phyloP scores from a whole-genome alignment of 2,113 vertebrate species.

The Oryzias celebensis region DNA sequence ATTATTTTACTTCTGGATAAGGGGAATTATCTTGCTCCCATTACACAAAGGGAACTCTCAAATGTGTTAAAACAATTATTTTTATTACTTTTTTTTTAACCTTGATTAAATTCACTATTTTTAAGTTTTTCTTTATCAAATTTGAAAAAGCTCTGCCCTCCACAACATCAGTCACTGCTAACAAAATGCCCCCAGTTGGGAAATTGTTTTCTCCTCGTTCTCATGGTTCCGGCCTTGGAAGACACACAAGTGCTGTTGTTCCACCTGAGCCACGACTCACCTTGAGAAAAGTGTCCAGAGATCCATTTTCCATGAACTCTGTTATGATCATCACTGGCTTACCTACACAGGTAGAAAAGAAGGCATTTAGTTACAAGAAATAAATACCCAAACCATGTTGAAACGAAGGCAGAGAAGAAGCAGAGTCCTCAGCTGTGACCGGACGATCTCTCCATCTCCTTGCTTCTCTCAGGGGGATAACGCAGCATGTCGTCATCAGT shows the following conservation, averaged over 20 bases:
- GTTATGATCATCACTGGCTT: constrained; percentile 98
- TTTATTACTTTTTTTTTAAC: not conserved
- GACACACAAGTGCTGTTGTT: constrained; percentile 1
- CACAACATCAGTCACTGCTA: not conserved
- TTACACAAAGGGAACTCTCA: not conserved
- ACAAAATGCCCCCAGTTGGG: constrained; percentile 12
- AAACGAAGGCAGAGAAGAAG: constrained; percentile 25
- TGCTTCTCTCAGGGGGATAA: constrained; percentile 56
- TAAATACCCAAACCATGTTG: constrained; percentile 43
- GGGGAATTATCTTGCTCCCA: not conserved
- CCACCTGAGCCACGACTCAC: constrained; percentile 72
- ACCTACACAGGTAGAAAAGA: constrained; percentile 67
- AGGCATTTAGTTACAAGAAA: constrained; percentile 33
- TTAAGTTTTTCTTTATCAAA: not conserved
- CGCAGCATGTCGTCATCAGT: constrained; percentile 75
- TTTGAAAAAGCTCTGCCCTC: constrained; percentile 9
- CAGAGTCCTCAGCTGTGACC: constrained; percentile 61
- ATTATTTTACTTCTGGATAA: not conserved
- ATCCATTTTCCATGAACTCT: constrained; percentile 98
- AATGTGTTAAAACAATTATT: not conserved
- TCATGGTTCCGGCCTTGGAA: constrained; percentile 17
- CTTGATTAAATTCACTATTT: constrained; percentile 3
- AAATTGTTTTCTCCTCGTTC: constrained; percentile 23
- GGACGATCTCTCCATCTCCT: constrained; percentile 39
- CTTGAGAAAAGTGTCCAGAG: constrained; percentile 95